These are phyloP conservation scores for Mimachlamys varia DNA, from an alignment of 2,888 invertebrate genomes.

Conservation along the genomic window DNA sequence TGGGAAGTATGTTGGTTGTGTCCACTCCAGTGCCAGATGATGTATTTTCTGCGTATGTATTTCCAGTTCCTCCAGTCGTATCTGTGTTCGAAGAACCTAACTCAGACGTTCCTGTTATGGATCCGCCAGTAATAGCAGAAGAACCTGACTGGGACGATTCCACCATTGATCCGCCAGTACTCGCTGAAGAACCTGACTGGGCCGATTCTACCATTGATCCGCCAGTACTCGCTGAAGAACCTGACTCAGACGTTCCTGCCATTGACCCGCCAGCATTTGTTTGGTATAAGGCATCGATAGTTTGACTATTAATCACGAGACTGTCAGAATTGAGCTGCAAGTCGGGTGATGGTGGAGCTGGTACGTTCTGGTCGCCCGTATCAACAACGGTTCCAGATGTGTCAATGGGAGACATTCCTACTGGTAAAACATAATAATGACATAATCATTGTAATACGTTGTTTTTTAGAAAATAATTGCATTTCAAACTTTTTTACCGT, in stretches of 20 bases:
- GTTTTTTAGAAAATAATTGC: no score
- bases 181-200: not conserved
- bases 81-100: not conserved
- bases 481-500: no score
- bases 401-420: conserved; percentile 2
- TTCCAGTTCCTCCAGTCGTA: not conserved
- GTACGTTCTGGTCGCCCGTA: not conserved
- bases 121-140: not conserved
- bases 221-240: not conserved
- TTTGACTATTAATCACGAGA: not conserved
- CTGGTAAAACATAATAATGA: not conserved
- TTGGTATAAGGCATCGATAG: not conserved
- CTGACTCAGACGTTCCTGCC: not conserved
- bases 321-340: not conserved
- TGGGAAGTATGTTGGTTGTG: not conserved
- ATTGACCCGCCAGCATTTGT: not conserved
- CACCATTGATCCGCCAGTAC: not conserved
- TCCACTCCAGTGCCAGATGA: not conserved
- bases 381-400: not conserved
- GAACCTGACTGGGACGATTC: not conserved
- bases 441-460: not conserved
- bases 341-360: not conserved
- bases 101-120: not conserved
- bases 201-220: not conserved
- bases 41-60: not conserved